phyloP scores from a whole-genome alignment of 1,140 invertebrate species.

The Latrodectus geometricus region DNA sequence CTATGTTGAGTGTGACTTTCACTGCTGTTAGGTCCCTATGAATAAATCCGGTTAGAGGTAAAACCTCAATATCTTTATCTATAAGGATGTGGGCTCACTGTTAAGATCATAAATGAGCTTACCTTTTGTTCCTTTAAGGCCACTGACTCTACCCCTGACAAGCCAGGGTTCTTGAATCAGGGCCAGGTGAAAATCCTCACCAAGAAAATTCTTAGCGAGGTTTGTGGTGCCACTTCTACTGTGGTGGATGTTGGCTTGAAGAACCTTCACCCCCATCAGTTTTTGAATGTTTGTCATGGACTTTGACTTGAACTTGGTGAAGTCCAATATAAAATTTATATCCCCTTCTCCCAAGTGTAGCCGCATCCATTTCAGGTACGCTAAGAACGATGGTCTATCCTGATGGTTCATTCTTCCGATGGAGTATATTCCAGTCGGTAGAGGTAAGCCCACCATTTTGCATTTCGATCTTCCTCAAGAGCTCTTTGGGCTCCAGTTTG shows the following conservation, averaged over 20 bases:
- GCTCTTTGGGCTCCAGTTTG: background rate
- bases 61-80: background rate
- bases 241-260: constrained; percentile 8
- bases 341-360: background rate
- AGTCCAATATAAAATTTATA: constrained; percentile 5
- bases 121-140: background rate
- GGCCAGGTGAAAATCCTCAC: background rate
- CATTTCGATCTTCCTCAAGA: background rate
- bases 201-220: background rate
- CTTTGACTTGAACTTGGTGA: background rate
- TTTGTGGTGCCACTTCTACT: constrained; percentile 3
- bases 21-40: background rate
- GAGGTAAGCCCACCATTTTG: background rate
- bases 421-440: background rate
- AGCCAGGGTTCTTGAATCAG: background rate
- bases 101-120: background rate
- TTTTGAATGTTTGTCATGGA: background rate
- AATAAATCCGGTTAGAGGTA: background rate
- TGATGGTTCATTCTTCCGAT: background rate
- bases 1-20: background rate
- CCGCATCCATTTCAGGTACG: constrained; percentile 3
- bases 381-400: background rate
- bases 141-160: background rate
- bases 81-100: background rate
- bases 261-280: background rate